These are phyloP conservation scores for Cryptosula pallasiana DNA, from an alignment of 2,888 invertebrate genomes.

Conservation along the genomic window DNA sequence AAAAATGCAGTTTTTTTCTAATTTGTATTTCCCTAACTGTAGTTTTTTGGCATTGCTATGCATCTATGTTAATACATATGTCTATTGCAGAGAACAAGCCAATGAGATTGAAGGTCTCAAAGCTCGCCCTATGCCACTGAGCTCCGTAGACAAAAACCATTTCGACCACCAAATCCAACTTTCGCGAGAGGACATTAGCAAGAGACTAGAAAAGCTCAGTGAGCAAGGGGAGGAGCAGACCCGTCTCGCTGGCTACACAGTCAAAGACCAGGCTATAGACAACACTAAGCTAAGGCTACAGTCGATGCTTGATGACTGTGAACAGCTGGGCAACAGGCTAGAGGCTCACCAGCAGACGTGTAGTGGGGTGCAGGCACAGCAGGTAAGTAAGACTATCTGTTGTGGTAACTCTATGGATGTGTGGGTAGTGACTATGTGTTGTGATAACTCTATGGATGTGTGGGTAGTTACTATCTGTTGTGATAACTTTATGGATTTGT, in stretches of 20 bases:
- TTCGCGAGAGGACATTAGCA: neutral
- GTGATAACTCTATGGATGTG: no score
- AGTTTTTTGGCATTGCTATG: no score
- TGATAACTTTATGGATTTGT: no score
- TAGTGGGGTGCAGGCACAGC: constrained; percentile 1
- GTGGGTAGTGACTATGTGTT: no score
- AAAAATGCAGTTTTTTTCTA: no score
- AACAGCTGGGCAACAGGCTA: neutral
- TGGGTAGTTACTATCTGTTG: no score
- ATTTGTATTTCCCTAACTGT: no score
- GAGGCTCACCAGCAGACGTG: constrained; percentile 1
- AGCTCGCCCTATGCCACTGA: constrained; percentile 16
- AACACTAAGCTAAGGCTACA: neutral
- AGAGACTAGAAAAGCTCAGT: neutral
- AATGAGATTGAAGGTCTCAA: neutral
- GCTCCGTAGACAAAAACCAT: constrained; percentile 16
- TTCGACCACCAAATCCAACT: constrained; percentile 16
- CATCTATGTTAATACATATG: no score
- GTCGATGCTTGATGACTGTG: neutral
- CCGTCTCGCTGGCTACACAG: neutral
- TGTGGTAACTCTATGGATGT: no score
- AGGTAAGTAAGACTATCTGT: neutral
- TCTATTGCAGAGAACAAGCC: neutral
- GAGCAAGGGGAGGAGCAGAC: neutral
- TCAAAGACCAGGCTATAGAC: neutral